A percentile compares a stretch with the other conserved stretches of the same genome.
These are phyloP conservation scores for Macrobrachium rosenbergii DNA, from an alignment of 1,140 invertebrate species.

Conservation along the genomic window DNA sequence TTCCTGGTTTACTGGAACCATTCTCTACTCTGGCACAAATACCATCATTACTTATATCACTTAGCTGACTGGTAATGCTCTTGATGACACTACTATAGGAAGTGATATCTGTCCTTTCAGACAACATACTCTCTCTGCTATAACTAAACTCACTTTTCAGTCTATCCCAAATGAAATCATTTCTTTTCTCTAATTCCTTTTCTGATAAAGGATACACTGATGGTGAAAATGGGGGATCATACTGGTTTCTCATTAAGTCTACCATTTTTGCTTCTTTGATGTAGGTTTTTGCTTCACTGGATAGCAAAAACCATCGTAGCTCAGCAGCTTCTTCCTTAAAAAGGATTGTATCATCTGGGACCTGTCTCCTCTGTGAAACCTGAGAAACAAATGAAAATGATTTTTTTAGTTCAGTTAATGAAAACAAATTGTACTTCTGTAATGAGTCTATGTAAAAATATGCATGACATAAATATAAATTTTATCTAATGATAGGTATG, in stretches of 20 bases:
- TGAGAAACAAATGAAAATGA: slow-evolving; percentile 67
- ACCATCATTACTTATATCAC: neutral
- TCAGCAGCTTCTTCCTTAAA: slow-evolving; percentile 78
- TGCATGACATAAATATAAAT: too few species aligned
- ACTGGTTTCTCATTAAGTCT: neutral
- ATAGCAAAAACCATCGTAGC: slow-evolving; percentile 88
- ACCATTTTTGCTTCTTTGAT: slow-evolving; percentile 56
- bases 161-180: slow-evolving; percentile 45
- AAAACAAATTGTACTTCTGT: too few species aligned
- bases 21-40: neutral
- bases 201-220: slow-evolving; percentile 28
- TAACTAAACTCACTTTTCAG: neutral
- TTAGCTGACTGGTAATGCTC: neutral
- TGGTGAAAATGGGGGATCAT: slow-evolving; percentile 23
- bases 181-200: neutral
- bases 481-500: too few species aligned
- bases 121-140: neutral
- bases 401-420: too few species aligned
- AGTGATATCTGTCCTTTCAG: too few species aligned
- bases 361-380: slow-evolving; percentile 80
- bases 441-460: too few species aligned
- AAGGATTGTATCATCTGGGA: slow-evolving; percentile 82
- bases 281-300: slow-evolving; percentile 71
- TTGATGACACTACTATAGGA: too few species aligned
- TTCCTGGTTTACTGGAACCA: too few species aligned